phyloP scores from a whole-genome alignment of 2,113 vertebrate species.

The Nothoprocta perdicaria region DNA sequence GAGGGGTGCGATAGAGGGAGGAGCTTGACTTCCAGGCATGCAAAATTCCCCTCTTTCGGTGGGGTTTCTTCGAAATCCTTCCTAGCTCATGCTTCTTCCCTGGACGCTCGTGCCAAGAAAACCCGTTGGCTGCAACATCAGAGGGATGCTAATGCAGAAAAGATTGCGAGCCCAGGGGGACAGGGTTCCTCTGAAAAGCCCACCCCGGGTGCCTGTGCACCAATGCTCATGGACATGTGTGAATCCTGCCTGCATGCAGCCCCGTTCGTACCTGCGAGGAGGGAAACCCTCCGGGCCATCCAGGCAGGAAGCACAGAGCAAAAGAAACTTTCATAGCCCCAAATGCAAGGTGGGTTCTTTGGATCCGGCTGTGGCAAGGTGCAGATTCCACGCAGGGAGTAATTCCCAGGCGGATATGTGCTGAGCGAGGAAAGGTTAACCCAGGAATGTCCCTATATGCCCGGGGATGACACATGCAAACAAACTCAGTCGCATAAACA shows the following conservation, averaged over 20 bases:
- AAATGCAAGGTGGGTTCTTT: neutral
- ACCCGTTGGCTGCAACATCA: neutral
- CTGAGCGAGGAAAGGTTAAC: neutral
- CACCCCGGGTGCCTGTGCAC: neutral
- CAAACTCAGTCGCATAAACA: neutral
- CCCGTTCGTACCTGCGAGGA: neutral
- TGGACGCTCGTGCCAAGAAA: neutral
- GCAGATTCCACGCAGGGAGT: neutral
- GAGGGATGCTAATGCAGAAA: constrained; percentile 6
- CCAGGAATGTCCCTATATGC: neutral
- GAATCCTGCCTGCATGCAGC: neutral
- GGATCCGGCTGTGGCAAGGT: neutral
- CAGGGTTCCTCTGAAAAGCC: neutral
- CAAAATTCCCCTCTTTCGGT: constrained; percentile 8
- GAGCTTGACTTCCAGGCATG: neutral
- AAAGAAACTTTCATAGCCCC: neutral
- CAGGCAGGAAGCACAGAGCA: neutral
- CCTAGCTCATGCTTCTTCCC: neutral
- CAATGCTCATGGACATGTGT: neutral
- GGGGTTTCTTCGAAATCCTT: constrained; percentile 11
- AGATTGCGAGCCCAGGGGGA: neutral
- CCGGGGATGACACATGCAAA: neutral
- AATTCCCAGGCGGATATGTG: neutral
- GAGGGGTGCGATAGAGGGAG: neutral
- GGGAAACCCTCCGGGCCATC: neutral